Percentiles rank a stretch among this genome's conserved stretches.
phyloP scores from a whole-genome alignment of 2,113 vertebrate genomes.

The Odontophorus gujanensis region DNA sequence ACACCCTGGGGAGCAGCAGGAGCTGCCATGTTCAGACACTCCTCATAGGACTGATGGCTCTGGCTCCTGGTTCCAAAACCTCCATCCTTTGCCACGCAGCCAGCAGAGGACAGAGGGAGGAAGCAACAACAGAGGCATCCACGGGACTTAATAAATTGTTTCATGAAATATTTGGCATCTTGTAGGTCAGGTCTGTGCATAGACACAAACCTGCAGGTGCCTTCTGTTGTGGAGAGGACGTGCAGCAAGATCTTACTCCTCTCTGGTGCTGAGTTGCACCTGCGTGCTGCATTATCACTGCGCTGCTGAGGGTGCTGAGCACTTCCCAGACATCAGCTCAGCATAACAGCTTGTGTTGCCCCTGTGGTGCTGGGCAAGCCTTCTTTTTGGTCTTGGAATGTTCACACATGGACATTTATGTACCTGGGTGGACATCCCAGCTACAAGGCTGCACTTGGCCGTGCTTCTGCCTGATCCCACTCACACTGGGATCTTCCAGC shows the following conservation, averaged over 20 bases:
- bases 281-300: fast-evolving
- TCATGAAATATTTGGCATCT: background rate
- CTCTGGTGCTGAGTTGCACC: background rate
- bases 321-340: background rate
- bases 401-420: fast-evolving
- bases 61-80: background rate
- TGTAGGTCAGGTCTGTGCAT: fast-evolving
- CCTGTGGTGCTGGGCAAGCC: fast-evolving
- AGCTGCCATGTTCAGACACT: background rate
- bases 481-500: background rate
- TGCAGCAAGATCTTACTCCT: background rate
- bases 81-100: fast-evolving
- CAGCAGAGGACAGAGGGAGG: background rate
- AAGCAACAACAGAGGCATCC: background rate
- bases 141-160: too few species aligned
- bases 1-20: background rate
- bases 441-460: background rate
- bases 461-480: background rate
- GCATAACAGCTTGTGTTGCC: background rate
- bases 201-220: background rate
- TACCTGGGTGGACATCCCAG: background rate
- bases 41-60: background rate
- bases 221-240: background rate
- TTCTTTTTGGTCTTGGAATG: background rate
- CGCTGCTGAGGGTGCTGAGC: background rate